Evolutionary conservation across 2,113 vertebrate species (phyloP), one percentile per base, ranked within the genome.

Genomic region (Otocyon megalotis): DNA sequence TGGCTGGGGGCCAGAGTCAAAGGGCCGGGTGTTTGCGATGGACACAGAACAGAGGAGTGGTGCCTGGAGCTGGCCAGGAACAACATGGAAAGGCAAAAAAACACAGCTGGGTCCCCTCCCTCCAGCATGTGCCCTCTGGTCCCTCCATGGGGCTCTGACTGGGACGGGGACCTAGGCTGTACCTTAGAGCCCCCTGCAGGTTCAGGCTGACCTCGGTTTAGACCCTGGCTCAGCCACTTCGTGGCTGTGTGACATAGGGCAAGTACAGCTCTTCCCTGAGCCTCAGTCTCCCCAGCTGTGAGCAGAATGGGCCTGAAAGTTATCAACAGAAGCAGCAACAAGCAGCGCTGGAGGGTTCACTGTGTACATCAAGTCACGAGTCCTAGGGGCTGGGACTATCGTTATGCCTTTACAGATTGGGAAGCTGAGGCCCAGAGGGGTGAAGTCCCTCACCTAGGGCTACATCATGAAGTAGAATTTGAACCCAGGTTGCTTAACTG

Each of bases 61-160:
- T 83, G 93, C 43, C 88, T 15, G 1, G 10, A 85, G 89, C 74
- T 30, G 32, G 84, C 95, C 93, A 63, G 96, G 81, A 97, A 93
- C 88, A 95, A 95, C 95, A 93, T 14, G 30, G 76, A 53, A 84
- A 85, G 26, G 79, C n/a, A 30, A 67, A 71, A 81, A 94, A 93
- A 96, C 96, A 94, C 89, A 97, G 97, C 96, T 90, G 95, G 76
- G 86, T 65, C 89, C 58, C 50, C 35, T 1, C 87, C 77, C 80
- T 53, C 32, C 17, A 69, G 60, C 71, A 54, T 54, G 35, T 32
- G 48, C 74, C 65, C 58, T 58, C 19, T 0, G 8, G 56, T 37
- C 50, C 32, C 50, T 56, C 56, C 3, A 22, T 2, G 32, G 37
- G 37, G 85, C 48, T 80, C 74, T 8, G 48, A 77, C 28, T 48